Percentiles rank a stretch among this genome's conserved stretches.
Conservation (phyloP, 2,888 invertebrate species). For the Cyclophora punctaria region DNA sequence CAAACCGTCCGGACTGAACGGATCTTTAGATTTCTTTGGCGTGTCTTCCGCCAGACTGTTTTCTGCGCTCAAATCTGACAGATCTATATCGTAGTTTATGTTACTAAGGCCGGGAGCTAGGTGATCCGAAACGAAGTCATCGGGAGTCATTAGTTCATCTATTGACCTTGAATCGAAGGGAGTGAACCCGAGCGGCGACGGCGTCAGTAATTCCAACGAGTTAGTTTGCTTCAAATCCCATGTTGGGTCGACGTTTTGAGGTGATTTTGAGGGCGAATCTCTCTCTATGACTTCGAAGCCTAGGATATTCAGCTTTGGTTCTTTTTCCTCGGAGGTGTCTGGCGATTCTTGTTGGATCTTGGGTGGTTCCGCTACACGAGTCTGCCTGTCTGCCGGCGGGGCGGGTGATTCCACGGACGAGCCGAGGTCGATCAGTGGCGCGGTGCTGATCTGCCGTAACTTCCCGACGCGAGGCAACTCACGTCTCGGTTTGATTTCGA, state of each 20-base stretch:
- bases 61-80: conserved; percentile 83
- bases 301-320: conserved; percentile 45
- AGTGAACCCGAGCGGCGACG: conserved; percentile 73
- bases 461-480: conserved; percentile 50
- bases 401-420: conserved; percentile 3
- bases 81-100: conserved; percentile 84
- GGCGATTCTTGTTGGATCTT: neutral
- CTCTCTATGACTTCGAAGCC: conserved; percentile 48
- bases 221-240: conserved; percentile 53
- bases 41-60: conserved; percentile 79
- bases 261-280: conserved; percentile 49
- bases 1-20: conserved; percentile 72
- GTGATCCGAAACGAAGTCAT: conserved; percentile 72
- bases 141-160: conserved; percentile 76
- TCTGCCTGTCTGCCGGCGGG: neutral
- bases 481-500: conserved; percentile 68
- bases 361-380: neutral
- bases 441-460: conserved; percentile 33
- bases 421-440: conserved; percentile 47
- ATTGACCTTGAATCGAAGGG: conserved; percentile 76
- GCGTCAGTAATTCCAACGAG: conserved; percentile 73
- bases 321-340: conserved; percentile 11
- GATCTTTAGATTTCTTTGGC: conserved; percentile 64
- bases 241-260: conserved; percentile 39
- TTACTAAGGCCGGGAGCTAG: conserved; percentile 78